Base-by-base conservation (phyloP, 2,888 invertebrate species). In the Mythimna ferrago region DNA sequence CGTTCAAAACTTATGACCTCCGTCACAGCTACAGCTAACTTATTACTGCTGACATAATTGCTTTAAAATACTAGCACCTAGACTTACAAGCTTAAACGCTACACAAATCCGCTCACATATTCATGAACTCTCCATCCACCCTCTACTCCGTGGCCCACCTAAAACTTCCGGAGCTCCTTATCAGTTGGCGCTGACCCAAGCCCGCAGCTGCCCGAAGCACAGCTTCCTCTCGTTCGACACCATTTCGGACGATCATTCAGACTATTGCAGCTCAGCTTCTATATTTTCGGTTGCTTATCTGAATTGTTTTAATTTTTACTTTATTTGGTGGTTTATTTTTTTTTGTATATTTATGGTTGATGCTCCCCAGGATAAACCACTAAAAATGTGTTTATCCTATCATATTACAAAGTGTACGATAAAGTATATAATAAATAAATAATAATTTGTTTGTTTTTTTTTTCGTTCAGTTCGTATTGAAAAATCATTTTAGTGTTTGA, bases 161-260 rank as follows among this genome's bases (percentile, higher is more conserved):
- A 66, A 62, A 80, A 77, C 69, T 82, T 82, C 81, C 84, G 77
- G 73, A 19, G 53, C 69, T 57, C 44, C 76, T 71, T 85, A 85
- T 82, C 85, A 58, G 72, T 80, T 76, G 72, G 76, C 73, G n/a
- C 35, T 54, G 75, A 61, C 76, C 84, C 84, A 82, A 80, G 53
- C 85, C 80, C 84, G 80, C 82, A 84, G 85, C 75, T 73, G 81
- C 73, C 71, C 57, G 35, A 70, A 78, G 74, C 73, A 76, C 66
- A 44, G 57, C 72, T 73, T 79, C 82, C 81, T 80, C 67, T 66
- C 51, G 5, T 67, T 73, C 56, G 79, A 78, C 73, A 71, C 82
- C 68, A 64, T 67, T 82, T 35, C 35, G 6, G 35, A 41, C 35
- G 70, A 67, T 73, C 65, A 82, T 78, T 68, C 53, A 11, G 26